Conservation (phyloP, 2,888 invertebrate species). For the Meteorus colon region DNA sequence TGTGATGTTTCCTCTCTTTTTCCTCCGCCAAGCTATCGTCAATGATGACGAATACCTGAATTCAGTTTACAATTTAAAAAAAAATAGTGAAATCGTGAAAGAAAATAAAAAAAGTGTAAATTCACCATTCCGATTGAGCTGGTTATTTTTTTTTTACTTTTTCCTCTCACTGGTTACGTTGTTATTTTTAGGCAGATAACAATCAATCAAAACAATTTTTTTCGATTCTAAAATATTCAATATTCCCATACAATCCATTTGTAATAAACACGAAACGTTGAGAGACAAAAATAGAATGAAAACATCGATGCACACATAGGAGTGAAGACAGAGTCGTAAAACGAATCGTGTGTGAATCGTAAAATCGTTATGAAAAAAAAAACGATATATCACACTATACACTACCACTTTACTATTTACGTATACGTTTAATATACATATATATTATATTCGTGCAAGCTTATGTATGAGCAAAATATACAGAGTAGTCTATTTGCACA, state of each 20-base stretch:
- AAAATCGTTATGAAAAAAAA: constrained; percentile 10
- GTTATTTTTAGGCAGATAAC: not conserved
- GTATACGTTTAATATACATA: not conserved
- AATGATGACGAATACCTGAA: too few species aligned
- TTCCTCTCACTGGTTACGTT: not conserved
- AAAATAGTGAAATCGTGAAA: too few species aligned
- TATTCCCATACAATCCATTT: not conserved
- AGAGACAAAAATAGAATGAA: not conserved
- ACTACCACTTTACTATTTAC: not conserved
- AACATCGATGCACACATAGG: not conserved
- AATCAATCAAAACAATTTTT: not conserved
- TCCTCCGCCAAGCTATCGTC: too few species aligned
- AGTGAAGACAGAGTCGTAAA: not conserved
- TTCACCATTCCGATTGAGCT: not conserved
- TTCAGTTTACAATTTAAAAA: too few species aligned
- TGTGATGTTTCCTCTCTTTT: too few species aligned
- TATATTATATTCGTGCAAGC: not conserved
- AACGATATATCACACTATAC: not conserved
- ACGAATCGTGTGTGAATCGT: constrained; percentile 4
- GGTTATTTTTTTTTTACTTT: not conserved
- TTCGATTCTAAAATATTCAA: not conserved
- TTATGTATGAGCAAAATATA: too few species aligned
- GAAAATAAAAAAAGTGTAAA: too few species aligned
- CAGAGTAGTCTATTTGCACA: too few species aligned
- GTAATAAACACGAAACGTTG: not conserved